phyloP scores from a whole-genome alignment of 2,888 invertebrate genomes.

The Nomada lathburiana region DNA sequence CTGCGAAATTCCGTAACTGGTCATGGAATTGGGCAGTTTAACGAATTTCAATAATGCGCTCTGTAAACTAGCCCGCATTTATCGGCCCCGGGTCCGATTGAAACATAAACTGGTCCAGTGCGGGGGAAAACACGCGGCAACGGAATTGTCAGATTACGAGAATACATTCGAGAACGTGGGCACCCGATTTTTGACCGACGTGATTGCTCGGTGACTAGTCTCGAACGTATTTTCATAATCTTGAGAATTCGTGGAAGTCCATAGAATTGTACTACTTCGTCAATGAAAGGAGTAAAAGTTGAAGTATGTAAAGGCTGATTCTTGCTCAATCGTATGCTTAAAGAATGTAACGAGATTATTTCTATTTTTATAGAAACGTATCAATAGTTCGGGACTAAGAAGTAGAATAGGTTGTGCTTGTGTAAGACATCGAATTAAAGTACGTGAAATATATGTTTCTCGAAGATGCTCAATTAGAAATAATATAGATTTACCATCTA shows the following conservation, averaged over 20 bases:
- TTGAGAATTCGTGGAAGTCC: too few relatives aligned
- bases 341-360: neutral
- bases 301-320: constrained; percentile 17
- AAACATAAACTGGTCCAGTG: constrained; percentile 22
- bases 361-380: neutral
- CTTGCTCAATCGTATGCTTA: constrained; percentile 43
- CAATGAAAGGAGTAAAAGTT: neutral
- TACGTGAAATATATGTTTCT: neutral
- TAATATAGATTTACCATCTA: neutral
- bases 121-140: constrained; percentile 38
- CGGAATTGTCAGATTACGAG: constrained; percentile 37
- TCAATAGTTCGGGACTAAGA: neutral
- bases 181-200: neutral
- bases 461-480: too few relatives aligned
- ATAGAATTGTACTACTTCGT: too few relatives aligned
- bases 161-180: neutral
- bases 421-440: neutral
- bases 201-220: neutral
- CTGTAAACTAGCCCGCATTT: constrained; percentile 42
- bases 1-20: constrained; percentile 37
- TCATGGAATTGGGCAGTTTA: constrained; percentile 37
- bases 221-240: neutral
- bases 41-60: constrained; percentile 49
- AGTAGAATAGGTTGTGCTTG: neutral
- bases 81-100: constrained; percentile 30